Evolutionary conservation across 2,113 vertebrate species (phyloP).

Genomic region (Ailuropoda melanoleuca): DNA sequence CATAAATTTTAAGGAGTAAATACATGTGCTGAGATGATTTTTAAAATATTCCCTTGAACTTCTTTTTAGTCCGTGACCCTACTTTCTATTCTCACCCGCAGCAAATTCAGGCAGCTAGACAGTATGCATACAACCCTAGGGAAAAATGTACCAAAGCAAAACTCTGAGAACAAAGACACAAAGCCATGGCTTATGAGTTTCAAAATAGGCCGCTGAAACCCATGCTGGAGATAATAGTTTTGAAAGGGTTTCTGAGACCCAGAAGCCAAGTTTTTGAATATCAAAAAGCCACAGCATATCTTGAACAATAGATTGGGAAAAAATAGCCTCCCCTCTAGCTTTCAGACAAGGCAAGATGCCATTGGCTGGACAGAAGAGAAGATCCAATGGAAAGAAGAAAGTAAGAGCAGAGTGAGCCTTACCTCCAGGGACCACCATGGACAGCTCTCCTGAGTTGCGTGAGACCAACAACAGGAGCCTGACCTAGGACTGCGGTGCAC

Average conservation of each 20-base stretch:
- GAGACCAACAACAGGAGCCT: background rate
- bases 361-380: background rate
- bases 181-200: slow-evolving; percentile 61
- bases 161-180: slow-evolving; percentile 54
- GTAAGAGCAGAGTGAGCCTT: background rate
- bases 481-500: background rate
- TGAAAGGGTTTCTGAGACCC: slow-evolving; percentile 52
- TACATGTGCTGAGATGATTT: slow-evolving; percentile 5
- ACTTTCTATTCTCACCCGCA: slow-evolving; percentile 13
- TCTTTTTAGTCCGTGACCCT: slow-evolving; percentile 23
- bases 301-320: background rate
- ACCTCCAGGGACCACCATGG: background rate
- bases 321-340: background rate
- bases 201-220: slow-evolving; percentile 55
- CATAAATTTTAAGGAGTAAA: slow-evolving; percentile 61
- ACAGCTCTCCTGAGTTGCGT: background rate
- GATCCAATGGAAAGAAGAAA: background rate
- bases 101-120: slow-evolving; percentile 33
- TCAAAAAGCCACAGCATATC: slow-evolving; percentile 45
- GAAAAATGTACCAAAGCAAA: slow-evolving; percentile 54
- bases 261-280: slow-evolving; percentile 55
- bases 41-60: slow-evolving; percentile 29
- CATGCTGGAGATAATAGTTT: slow-evolving; percentile 58
- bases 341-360: background rate
- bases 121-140: background rate